Base-by-base conservation (phyloP, 92 coral and sea anemone genomes). In the Micromussa lordhowensis region DNA sequence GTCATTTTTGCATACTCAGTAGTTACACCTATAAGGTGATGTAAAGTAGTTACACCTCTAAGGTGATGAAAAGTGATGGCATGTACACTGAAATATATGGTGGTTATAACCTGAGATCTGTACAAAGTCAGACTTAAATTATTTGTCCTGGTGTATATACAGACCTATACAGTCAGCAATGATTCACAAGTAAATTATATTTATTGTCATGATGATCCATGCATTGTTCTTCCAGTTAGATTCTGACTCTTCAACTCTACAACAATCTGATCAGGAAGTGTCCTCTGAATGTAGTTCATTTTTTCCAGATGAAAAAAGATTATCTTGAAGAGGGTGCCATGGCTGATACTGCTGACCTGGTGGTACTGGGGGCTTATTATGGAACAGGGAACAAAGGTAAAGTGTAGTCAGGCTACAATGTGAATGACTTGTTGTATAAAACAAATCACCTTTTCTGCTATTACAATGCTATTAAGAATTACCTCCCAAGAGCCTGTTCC, bases 321-420 rank as follows among this genome's bases (percentile, higher is more conserved):
- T 97, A 97, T 69, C 88, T 97, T 31, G 98, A 93, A 31, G 99
- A 97, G 84, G 98, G 99, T 86, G 96, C 99, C 84, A 97, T 97
- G 99, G 99, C 99, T 76, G 99, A 97, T 83, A 94, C 99, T 36
- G 98, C 99, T 90, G 99, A 97, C 92, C 92, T 97, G 79, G 99
- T 97, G 13, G 99, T 96, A 81, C 91, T 97, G 21, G 99, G 99
- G 80, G 99, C 99, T 48, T 97, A 97, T 80, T 97, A 96, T 88
- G 99, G 99, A 19, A 97, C 99, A 2, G 99, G 99, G 15, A 96
- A 74, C 85, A 97, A 97, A 96, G 99, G 99, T 92, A 63, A 55
- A 26, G 5, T 26, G 71, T 0, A 18, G 2, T 58, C 68, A 5
- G 28, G 28, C 18, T 4, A 18, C 66, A 18, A 17, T 59, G n/a